A percentile compares a stretch with the other conserved stretches of the same genome.
These are phyloP conservation scores for Micronycteris hirsuta DNA, from an alignment of 2,113 vertebrate species.

Conservation along the genomic window DNA sequence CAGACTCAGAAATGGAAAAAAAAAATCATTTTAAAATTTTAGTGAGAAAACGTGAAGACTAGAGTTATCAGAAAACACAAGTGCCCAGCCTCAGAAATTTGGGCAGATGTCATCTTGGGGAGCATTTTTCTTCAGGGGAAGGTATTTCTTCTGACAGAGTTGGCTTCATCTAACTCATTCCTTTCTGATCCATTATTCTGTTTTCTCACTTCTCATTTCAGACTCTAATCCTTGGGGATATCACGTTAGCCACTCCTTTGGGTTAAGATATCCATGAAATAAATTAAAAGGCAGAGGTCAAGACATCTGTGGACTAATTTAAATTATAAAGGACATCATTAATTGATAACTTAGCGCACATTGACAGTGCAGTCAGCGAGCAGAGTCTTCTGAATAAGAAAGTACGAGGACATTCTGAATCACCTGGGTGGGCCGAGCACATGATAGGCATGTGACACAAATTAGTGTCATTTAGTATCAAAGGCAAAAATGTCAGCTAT, in stretches of 20 bases:
- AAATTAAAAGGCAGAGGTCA: neutral
- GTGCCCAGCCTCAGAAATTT: neutral
- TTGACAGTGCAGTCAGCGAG: neutral
- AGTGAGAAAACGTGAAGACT: neutral
- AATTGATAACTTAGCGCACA: neutral
- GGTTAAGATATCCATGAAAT: neutral
- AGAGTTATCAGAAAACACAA: neutral
- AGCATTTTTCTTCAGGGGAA: neutral
- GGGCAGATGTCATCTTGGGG: neutral
- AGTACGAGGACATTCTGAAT: neutral
- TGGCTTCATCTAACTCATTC: neutral
- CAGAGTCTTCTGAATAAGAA: neutral
- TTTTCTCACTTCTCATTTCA: neutral
- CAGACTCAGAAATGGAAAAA: neutral
- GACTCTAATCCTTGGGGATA: neutral
- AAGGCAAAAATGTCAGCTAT: neutral
- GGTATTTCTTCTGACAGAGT: neutral
- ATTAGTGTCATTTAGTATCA: neutral
- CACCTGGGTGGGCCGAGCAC: neutral
- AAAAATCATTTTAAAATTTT: constrained; percentile 18
- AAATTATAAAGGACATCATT: constrained; percentile 8
- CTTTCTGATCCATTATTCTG: neutral
- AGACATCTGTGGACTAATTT: neutral
- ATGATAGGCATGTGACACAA: rapidly evolving
- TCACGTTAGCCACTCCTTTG: neutral